These are phyloP conservation scores for Zosterops japonicus DNA, from an alignment of 2,113 vertebrate species.

Conservation along the genomic window DNA sequence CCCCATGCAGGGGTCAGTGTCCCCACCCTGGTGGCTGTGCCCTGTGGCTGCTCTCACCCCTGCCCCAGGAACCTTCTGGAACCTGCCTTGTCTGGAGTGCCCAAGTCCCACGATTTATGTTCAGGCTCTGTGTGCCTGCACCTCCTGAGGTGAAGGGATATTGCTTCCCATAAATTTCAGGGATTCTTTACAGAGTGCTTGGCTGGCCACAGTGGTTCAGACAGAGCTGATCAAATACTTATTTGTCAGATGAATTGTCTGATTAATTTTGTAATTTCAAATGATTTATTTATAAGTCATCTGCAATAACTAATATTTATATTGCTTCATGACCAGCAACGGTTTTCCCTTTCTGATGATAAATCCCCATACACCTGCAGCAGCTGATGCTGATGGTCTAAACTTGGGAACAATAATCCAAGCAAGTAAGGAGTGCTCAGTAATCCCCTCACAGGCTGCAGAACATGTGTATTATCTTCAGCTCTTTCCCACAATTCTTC, in stretches of 20 bases:
- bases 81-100: background rate
- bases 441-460: background rate
- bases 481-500: background rate
- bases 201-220: background rate
- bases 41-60: background rate
- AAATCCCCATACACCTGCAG: background rate
- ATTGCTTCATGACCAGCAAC: background rate
- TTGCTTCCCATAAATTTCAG: background rate
- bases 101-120: background rate
- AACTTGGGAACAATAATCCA: background rate
- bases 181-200: background rate
- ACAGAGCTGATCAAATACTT: background rate
- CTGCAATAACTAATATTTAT: conserved; percentile 43
- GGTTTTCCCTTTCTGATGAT: background rate
- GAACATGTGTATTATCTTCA: conserved; percentile 1
- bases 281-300: conserved; percentile 38
- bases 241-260: background rate
- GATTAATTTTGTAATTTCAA: conserved; percentile 21
- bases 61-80: background rate
- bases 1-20: accelerated
- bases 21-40: background rate
- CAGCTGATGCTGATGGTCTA: background rate
- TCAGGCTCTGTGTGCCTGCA: background rate
- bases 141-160: background rate
- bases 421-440: background rate